These are phyloP conservation scores for Homarus gammarus DNA, from an alignment of 2,888 invertebrate genomes.

Conservation along the genomic window DNA sequence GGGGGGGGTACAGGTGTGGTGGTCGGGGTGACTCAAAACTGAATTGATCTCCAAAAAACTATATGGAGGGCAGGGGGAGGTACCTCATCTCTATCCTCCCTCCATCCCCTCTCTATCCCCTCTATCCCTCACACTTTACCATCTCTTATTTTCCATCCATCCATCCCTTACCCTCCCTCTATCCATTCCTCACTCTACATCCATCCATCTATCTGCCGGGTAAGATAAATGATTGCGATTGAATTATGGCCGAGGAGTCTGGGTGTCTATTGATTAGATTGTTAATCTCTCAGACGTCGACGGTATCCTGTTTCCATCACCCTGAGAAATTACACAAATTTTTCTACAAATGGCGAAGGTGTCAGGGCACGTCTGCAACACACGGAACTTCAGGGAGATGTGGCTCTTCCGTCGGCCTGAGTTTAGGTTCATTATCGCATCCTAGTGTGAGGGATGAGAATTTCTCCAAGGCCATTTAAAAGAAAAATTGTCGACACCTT, in stretches of 20 bases:
- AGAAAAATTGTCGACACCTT: slow-evolving; percentile 21
- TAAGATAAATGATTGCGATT: slow-evolving; percentile 38
- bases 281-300: slow-evolving; percentile 26
- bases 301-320: slow-evolving; percentile 35
- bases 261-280: slow-evolving; percentile 56
- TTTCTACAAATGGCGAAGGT: slow-evolving; percentile 34
- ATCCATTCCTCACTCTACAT: not conserved
- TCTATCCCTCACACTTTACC: not conserved
- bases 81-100: not conserved
- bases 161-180: not conserved
- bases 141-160: not conserved
- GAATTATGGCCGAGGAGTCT: slow-evolving; percentile 9
- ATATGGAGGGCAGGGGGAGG: not conserved
- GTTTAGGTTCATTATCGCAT: not conserved
- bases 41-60: not conserved
- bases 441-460: not conserved
- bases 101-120: not conserved
- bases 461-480: not conserved
- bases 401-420: not conserved
- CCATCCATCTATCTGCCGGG: not conserved
- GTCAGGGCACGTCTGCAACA: not conserved
- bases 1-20: too few relatives aligned
- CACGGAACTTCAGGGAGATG: not conserved
- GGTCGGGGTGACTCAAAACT: too few relatives aligned
- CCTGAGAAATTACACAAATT: slow-evolving; percentile 43